Evolutionary conservation across 2,113 vertebrate species (phyloP), one percentile per base, ranked within the genome.

Genomic region (Scomber scombrus): DNA sequence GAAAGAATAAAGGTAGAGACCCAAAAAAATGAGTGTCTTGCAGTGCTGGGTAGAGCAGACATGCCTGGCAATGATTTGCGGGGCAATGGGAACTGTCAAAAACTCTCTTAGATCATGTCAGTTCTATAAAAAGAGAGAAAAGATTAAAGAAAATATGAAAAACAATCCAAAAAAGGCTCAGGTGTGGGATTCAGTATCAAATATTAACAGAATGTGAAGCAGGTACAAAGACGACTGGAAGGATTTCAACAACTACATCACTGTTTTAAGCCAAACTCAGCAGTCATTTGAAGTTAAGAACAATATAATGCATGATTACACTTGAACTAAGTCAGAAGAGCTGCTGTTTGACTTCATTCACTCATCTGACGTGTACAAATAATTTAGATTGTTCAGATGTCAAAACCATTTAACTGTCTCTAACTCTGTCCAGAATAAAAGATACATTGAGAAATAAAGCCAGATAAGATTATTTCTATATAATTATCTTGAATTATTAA

Each of bases 1-100:
- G 58, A 73, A 65, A 47, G 60, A 77, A 75, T 49, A 61, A 60
- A 51, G 40, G 63, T 45, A 50, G 51, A 86, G 67, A 80, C 67
- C 69, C n/a, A 73, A 86, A 82, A 73, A 60, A 72, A 57, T 47
- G 52, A 58, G 70, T 51, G 50, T 75, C 63, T 78, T 51, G 23
- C 58, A 78, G 66, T 60, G 63, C 58, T 55, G 46, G 45, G 21
- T n/a, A 60, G 51, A 62, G 63, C 26, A 68, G 40, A 81, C 15
- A 4, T 70, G 78, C 19, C 75, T 82, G 50, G 58, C 57, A 74
- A 34, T 78, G 73, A 81, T 81, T 87, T 56, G 60, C 2, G 34
- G 67, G 80, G 50, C 69, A 82, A 82, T 55, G 68, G 63, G 58
- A 89, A 79, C 82, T 90, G 86, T 84, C 81, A 86, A 70, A 26